Base-by-base conservation (phyloP, 2,888 invertebrate species). In the Tenthredo distinguenda region DNA sequence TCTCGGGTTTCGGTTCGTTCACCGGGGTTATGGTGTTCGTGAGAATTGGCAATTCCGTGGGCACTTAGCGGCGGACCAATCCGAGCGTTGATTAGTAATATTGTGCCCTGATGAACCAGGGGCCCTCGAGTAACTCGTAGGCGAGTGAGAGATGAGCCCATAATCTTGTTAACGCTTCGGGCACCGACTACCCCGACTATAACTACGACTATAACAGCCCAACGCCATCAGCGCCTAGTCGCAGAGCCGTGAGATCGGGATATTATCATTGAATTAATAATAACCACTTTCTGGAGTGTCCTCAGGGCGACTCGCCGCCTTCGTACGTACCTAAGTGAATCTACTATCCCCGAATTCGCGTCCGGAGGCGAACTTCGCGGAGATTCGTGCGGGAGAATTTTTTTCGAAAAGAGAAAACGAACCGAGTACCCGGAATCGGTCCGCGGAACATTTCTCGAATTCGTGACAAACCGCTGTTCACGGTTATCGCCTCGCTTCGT, bases 101-200 rank as follows among this genome's bases (percentile, higher is more conserved):
- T 92, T 92, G 92, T 92, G 91, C 92, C 91, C 92, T 92, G 92
- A 92, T 92, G 92, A 92, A 92, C 92, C 91, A 91, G 90, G 90
- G 91, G 89, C 90, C 72, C 72, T 43, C 12, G 21, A 74, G 50
- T 77, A 77, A 77, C 77, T 90, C 90, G 85, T 88, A 88, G 88
- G 87, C 91, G 90, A 91, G 92, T 91, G 90, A 90, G 90, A 92
- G 92, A 92, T 92, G 92, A 92, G 92, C 90, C 92, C 89, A 89
- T 92, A 92, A 92, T 91, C 91, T 92, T 89, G 92, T 92, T 92
- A 92, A 88, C 90, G 88, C 89, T 90, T 91, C 91, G 88, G 84
- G 84, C 34, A 76, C 82, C 89, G 88, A 90, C 91, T 90, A 91
- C 91, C 90, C 90, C 88, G 82, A 88, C 50, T 77, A 43, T 50